Percentiles rank a stretch among this genome's conserved stretches.
Conservation (phyloP, 2,888 invertebrate species). For the Caradrina clavipalpis region DNA sequence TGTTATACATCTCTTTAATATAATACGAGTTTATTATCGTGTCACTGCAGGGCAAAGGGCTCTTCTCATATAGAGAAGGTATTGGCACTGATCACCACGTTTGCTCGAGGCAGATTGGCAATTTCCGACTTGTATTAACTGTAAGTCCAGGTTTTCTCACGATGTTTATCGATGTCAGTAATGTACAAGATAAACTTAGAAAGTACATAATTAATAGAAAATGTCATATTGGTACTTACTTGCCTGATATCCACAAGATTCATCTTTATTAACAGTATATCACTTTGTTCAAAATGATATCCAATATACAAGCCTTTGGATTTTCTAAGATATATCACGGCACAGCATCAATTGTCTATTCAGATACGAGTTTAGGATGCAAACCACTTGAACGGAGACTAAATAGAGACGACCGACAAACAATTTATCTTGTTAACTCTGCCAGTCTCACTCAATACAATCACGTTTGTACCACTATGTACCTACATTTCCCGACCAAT, state of each 20-base stretch:
- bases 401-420: constrained; percentile 15
- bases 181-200: no score
- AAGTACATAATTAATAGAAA: no score
- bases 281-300: neutral
- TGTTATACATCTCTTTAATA: neutral
- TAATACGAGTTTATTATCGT: no score
- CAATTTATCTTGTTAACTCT: constrained; percentile 42
- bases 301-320: constrained; percentile 3
- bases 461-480: neutral
- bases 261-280: neutral
- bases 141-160: no score
- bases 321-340: neutral
- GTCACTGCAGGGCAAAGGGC: no score
- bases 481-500: neutral
- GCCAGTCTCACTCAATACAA: constrained; percentile 9
- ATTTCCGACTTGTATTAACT: no score
- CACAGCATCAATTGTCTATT: constrained; percentile 6
- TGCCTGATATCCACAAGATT: neutral
- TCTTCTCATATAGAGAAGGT: no score
- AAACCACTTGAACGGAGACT: constrained; percentile 21
- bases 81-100: no score
- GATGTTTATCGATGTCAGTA: no score
- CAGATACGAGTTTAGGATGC: constrained; percentile 14
- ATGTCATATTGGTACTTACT: no score
- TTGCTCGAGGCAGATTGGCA: no score